These are phyloP conservation scores for Scaptodrosophila lebanonensis DNA, from an alignment of 1,140 invertebrate genomes.

Conservation along the genomic window DNA sequence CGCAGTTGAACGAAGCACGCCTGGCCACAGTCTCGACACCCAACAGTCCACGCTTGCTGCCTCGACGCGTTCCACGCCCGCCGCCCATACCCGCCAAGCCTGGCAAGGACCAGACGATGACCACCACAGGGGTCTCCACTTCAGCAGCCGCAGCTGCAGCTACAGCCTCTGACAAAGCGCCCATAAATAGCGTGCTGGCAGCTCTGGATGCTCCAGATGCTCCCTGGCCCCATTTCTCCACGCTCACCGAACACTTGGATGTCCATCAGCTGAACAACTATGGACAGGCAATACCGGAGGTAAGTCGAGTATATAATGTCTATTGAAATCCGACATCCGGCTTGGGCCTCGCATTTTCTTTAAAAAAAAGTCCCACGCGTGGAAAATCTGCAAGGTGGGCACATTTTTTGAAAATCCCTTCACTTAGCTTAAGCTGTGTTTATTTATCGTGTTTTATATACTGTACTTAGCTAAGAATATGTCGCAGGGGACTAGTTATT, in stretches of 20 bases:
- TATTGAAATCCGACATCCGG: no score
- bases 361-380: no score
- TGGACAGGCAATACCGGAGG: constrained; percentile 65
- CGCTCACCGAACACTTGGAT: constrained; percentile 69
- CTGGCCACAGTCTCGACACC: constrained; percentile 80
- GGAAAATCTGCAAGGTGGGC: no score
- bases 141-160: background rate
- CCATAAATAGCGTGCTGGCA: constrained; percentile 46
- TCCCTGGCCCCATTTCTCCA: constrained; percentile 72
- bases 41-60: constrained; percentile 83
- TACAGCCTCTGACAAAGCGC: background rate
- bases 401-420: no score
- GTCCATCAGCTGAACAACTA: constrained; percentile 76
- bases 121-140: background rate
- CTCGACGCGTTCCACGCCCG: constrained; percentile 79
- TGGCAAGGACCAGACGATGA: constrained; percentile 18
- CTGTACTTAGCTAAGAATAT: no score
- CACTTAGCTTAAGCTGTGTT: no score
- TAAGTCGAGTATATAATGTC: no score
- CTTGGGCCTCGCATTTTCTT: no score
- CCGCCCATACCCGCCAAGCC: constrained; percentile 79
- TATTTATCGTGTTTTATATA: no score
- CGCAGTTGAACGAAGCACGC: constrained; percentile 22
- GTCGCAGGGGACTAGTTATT: no score
- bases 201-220: constrained; percentile 62